phyloP scores from a whole-genome alignment of 37 sponge, comb jelly and placozoan genomes.

The Spongia lamella region DNA sequence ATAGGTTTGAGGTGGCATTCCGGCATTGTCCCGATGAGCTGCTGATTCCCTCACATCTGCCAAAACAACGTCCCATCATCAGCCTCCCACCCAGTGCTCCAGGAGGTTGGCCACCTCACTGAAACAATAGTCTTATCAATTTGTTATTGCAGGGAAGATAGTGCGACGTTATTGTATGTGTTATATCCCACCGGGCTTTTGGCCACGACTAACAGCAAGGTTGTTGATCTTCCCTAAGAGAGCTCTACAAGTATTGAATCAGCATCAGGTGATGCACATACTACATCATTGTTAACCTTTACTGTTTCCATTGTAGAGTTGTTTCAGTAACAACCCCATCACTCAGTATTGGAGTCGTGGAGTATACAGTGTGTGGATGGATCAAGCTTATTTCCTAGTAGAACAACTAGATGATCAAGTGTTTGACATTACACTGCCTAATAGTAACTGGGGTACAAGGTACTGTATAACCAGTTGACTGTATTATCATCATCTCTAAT shows the following conservation, averaged over 20 bases:
- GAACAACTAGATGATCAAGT: conserved; percentile 3
- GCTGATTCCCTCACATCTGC: conserved; percentile 79
- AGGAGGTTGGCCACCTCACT: conserved; percentile 1
- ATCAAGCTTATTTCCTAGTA: conserved; percentile 49
- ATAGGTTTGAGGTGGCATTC: conserved; percentile 77
- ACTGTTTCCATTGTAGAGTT: neutral
- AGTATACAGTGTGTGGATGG: conserved; percentile 45
- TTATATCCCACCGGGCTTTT: conserved; percentile 89
- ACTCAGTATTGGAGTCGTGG: conserved; percentile 45
- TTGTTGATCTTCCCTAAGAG: conserved; percentile 53
- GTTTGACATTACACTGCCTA: too few relatives aligned
- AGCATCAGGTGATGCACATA: neutral
- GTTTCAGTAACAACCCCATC: neutral
- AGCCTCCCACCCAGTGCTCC: conserved; percentile 10
- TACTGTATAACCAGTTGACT: too few relatives aligned
- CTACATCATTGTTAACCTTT: neutral
- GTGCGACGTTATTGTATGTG: conserved; percentile 65
- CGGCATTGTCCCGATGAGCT: conserved; percentile 36
- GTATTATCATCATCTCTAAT: too few relatives aligned
- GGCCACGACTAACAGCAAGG: conserved; percentile 73
- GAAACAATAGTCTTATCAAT: neutral
- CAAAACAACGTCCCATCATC: conserved; percentile 35
- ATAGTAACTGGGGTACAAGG: too few relatives aligned
- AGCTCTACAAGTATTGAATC: conserved; percentile 22
- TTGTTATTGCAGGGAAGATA: conserved; percentile 25